Base-by-base conservation (phyloP, 2,113 vertebrate genomes). In the Bolborhynchus lineola region DNA sequence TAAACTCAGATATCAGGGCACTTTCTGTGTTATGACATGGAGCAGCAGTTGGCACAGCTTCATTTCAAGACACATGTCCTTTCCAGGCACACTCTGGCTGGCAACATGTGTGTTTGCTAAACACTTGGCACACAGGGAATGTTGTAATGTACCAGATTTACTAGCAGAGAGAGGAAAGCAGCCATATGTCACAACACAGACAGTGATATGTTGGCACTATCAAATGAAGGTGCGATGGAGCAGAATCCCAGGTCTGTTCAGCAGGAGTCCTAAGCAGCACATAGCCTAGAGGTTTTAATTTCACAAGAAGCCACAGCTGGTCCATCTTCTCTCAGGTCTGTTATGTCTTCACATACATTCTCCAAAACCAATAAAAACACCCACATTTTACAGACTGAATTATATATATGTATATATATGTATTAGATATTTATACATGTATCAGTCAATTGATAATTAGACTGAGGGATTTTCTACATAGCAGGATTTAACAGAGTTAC, bases 21-120 rank as follows among this genome's bases (percentile, higher is more conserved):
- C 21, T 85, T 95, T 93, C 63, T 5, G 6, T 88, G 75, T 82
- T 90, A 39, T 57, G 88, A 95, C 82, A 86, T 0, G 3, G 79
- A 95, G 62, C 90, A 90, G 84, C 63, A 91, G 47, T 95, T 97
- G 96, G 95, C 96, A 89, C 79, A 88, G 64, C 92, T 92, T 91
- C 79, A 79, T 95, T 86, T 95, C 72, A 93, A 96, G 93, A 92
- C 77, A 83, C 79, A n/a, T 86, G 82, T 93, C 89, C 88, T 95
- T 97, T 96, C 93, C 83, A 96, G 92, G 71, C 95, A 85, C 59
- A 33, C 71, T 75, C 79, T 78, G 71, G 59, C 86, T 97, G 96
- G 93, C 92, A 95, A 70, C 87, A 87, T 72, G 86, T 93, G 78
- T 96, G 86, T 97, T 96, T 96, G 88, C 82, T 93, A 95, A 97